Evolutionary conservation across 2,888 invertebrate species (phyloP).

Genomic region (Gisinianus flammeolus): DNA sequence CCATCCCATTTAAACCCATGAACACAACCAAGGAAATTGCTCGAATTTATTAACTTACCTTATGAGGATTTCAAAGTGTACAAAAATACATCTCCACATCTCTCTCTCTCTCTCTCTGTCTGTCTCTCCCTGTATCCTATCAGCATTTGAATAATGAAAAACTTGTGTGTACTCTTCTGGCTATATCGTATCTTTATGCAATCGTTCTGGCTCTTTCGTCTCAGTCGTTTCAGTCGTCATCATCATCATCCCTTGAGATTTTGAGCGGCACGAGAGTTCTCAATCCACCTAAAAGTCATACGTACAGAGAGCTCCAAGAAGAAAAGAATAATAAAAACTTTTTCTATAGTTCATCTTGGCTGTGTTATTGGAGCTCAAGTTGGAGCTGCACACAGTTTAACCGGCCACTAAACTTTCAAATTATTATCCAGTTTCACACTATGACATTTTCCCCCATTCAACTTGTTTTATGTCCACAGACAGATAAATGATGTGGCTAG

Average conservation of each 20-base stretch:
- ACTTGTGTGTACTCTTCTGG: no score
- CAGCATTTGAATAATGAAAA: no score
- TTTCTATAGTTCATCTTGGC: not conserved
- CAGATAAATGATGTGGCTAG: not conserved
- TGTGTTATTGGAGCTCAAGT: not conserved
- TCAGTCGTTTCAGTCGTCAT: no score
- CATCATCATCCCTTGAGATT: no score
- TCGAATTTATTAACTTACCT: conserved; percentile 40
- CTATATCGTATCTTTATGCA: no score
- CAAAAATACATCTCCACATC: not conserved
- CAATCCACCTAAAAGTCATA: not conserved
- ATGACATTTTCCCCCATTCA: not conserved
- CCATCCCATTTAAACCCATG: conserved; percentile 15
- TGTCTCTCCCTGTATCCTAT: no score
- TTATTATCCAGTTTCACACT: not conserved
- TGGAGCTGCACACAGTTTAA: not conserved
- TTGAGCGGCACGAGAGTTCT: not conserved
- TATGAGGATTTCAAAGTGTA: not conserved
- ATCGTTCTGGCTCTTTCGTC: no score
- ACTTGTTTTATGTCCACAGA: not conserved
- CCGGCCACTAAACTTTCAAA: not conserved
- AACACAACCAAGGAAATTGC: conserved; percentile 25
- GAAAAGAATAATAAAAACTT: not conserved
- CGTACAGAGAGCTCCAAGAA: not conserved
- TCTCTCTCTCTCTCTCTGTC: not conserved